Evolutionary conservation across 2,888 invertebrate species (phyloP).

Genomic region (Geotrupes spiniger): DNA sequence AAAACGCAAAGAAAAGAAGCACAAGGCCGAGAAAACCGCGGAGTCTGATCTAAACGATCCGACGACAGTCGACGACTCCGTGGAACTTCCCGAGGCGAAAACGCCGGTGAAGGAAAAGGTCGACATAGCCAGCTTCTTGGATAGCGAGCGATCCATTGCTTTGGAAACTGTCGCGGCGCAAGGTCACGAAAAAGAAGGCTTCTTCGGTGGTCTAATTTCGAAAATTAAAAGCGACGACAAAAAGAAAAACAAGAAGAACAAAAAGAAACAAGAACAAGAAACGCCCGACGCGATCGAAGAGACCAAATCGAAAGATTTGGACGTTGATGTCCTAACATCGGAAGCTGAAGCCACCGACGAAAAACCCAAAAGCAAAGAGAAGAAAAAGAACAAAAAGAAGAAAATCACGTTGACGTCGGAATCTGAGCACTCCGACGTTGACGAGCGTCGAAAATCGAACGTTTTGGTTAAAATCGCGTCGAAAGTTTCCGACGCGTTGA

Average conservation of each 20-base stretch:
- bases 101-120: slow-evolving; percentile 11
- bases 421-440: slow-evolving; percentile 19
- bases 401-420: slow-evolving; percentile 20
- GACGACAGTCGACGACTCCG: slow-evolving; percentile 15
- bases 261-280: slow-evolving; percentile 19
- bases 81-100: slow-evolving; percentile 12
- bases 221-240: slow-evolving; percentile 31
- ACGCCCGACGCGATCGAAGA: neutral
- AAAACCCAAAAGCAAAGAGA: slow-evolving; percentile 16
- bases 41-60: slow-evolving; percentile 1
- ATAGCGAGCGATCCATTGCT: slow-evolving; percentile 12
- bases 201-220: slow-evolving; percentile 33
- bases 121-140: slow-evolving; percentile 9
- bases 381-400: slow-evolving; percentile 17
- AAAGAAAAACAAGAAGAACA: slow-evolving; percentile 28
- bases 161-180: too few species aligned
- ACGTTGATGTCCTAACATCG: neutral
- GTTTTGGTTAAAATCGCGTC: slow-evolving; percentile 17
- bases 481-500: slow-evolving; percentile 19
- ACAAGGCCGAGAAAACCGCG: slow-evolving; percentile 6
- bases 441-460: slow-evolving; percentile 25
- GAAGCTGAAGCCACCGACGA: slow-evolving; percentile 13
- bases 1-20: slow-evolving; percentile 19
- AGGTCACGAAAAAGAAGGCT: slow-evolving; percentile 30
- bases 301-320: neutral